A percentile compares a stretch with the other conserved stretches of the same genome.
Conservation (phyloP, 2,888 invertebrate species). For the Phragmatobia fuliginosa region DNA sequence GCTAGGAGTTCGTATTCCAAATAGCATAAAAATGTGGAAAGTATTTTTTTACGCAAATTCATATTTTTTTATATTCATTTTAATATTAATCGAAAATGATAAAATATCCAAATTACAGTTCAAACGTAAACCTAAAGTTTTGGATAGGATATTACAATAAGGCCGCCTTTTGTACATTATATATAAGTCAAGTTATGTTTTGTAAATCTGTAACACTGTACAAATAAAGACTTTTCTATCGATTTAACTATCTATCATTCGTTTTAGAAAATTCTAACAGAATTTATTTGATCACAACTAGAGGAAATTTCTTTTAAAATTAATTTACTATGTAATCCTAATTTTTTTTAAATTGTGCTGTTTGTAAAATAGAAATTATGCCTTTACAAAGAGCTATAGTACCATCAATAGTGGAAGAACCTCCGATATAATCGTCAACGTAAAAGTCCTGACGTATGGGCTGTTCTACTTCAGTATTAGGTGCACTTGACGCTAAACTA, state of each 20-base stretch:
- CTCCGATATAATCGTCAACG: neutral
- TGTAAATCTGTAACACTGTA: too few relatives aligned
- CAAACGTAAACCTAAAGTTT: conserved; percentile 40
- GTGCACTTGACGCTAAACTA: too few relatives aligned
- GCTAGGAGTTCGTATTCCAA: too few relatives aligned
- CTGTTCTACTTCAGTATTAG: too few relatives aligned
- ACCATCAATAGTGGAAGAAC: neutral
- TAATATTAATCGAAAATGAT: conserved; percentile 31
- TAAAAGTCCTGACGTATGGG: neutral
- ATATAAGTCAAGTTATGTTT: too few relatives aligned
- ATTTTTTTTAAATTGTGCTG: conserved; percentile 9
- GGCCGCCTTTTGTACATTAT: too few relatives aligned
- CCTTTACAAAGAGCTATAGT: neutral
- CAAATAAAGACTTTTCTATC: too few relatives aligned
- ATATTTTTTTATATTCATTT: neutral
- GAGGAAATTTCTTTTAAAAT: neutral
- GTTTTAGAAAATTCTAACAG: neutral
- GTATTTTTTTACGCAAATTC: too few relatives aligned
- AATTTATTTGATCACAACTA: too few relatives aligned
- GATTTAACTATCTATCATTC: too few relatives aligned
- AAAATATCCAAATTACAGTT: conserved; percentile 36
- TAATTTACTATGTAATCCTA: neutral
- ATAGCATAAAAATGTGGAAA: too few relatives aligned
- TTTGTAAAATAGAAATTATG: neutral
- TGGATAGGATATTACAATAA: too few relatives aligned